Percentiles rank a stretch among this genome's conserved stretches.
Evolutionary conservation across 2,888 invertebrate genomes (phyloP).

Genomic region (Cheilosia vulpina): DNA sequence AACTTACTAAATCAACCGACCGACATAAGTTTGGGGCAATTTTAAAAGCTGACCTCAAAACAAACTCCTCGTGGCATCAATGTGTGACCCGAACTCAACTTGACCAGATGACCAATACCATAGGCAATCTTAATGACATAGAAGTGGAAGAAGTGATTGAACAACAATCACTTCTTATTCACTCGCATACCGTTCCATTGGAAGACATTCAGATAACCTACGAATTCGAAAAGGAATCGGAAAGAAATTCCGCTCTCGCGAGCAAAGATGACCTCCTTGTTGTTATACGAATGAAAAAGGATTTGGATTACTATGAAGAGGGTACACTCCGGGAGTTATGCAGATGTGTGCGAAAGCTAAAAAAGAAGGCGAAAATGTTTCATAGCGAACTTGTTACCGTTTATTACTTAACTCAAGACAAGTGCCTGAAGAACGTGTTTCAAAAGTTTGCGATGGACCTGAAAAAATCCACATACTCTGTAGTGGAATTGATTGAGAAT

Average conservation of each 20-base stretch:
- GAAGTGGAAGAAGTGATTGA: conserved; percentile 13
- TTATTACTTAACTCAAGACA: conserved; percentile 84
- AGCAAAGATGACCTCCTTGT: conserved; percentile 85
- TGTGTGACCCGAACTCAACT: background rate
- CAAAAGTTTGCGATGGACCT: conserved; percentile 17
- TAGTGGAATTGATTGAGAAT: conserved; percentile 8
- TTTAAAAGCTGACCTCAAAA: conserved; percentile 12
- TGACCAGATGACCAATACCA: background rate
- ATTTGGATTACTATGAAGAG: conserved; percentile 88
- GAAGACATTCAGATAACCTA: conserved; percentile 21
- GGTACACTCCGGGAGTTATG: conserved; percentile 96
- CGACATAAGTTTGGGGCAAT: conserved; percentile 14
- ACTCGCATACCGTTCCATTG: background rate
- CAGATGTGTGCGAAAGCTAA: conserved; percentile 95
- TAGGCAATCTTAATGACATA: conserved; percentile 4
- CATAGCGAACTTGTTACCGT: conserved; percentile 94
- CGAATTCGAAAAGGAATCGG: background rate
- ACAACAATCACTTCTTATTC: background rate
- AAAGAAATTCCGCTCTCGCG: conserved; percentile 1
- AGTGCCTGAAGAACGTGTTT: conserved; percentile 27
- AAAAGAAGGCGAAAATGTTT: conserved; percentile 94
- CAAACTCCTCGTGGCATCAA: background rate
- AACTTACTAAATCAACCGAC: background rate
- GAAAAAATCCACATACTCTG: conserved; percentile 8
- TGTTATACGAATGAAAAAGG: conserved; percentile 92